Percentiles rank a stretch among this genome's conserved stretches.
These are phyloP conservation scores for Forbesichthys papilliferus DNA, from an alignment of 2,113 vertebrate genomes.

Conservation along the genomic window DNA sequence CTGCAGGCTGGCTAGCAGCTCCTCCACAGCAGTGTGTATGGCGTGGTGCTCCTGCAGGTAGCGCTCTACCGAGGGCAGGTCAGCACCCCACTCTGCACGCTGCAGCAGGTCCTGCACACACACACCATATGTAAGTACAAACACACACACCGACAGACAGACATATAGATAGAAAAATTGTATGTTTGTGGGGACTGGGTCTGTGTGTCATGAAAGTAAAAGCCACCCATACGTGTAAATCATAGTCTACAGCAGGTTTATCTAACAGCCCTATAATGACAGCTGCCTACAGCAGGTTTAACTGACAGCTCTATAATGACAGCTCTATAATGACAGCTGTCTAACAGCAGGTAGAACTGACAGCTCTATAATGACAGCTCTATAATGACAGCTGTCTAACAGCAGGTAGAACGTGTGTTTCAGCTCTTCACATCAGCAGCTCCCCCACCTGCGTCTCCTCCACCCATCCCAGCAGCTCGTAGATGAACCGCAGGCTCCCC, in stretches of 20 bases:
- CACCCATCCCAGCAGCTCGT: conserved; percentile 96
- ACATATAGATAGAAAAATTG: not conserved
- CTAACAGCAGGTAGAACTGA: too few species aligned
- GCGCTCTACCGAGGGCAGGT: conserved; percentile 88
- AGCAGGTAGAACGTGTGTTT: too few species aligned
- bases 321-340: too few species aligned
- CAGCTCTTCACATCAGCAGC: not conserved
- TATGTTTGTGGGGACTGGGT: too few species aligned
- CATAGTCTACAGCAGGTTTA: too few species aligned
- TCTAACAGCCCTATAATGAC: too few species aligned
- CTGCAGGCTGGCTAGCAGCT: conserved; percentile 85
- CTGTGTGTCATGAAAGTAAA: too few species aligned
- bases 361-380: too few species aligned
- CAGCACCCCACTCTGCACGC: conserved; percentile 91
- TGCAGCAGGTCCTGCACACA: conserved; percentile 85
- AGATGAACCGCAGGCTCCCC: conserved; percentile 93
- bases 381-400: too few species aligned
- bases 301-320: too few species aligned
- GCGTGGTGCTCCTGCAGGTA: conserved; percentile 88
- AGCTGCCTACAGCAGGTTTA: too few species aligned
- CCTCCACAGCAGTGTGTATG: conserved; percentile 86
- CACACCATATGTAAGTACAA: not conserved
- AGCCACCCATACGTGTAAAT: too few species aligned
- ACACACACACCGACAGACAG: not conserved
- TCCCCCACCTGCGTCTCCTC: conserved; percentile 90